phyloP scores from a whole-genome alignment of 2,888 invertebrate genomes.

The Mythimna loreyi region DNA sequence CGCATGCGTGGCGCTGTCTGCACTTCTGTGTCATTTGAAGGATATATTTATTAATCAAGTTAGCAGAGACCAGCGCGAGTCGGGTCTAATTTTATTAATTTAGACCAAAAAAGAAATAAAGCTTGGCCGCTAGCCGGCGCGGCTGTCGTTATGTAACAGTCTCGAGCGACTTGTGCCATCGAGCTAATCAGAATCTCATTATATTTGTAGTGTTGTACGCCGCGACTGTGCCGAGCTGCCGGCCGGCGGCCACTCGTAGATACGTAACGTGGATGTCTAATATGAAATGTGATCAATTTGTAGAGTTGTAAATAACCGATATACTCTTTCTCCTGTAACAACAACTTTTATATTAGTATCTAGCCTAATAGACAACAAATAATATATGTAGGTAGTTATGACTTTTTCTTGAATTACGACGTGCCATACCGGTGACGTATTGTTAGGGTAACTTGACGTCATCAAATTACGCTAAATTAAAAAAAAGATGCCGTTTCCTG shows the following conservation, averaged over 20 bases:
- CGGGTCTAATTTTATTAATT: conserved; percentile 11
- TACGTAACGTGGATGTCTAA: conserved; percentile 27
- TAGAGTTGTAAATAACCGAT: conserved; percentile 44
- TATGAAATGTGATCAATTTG: conserved; percentile 37
- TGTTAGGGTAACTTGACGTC: background rate
- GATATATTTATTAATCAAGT: conserved; percentile 24
- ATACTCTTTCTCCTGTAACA: conserved; percentile 46
- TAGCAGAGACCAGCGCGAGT: conserved; percentile 6
- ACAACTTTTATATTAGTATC: conserved; percentile 14
- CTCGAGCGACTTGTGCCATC: background rate
- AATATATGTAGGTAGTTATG: background rate
- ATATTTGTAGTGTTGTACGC: conserved; percentile 11
- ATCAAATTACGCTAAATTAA: background rate
- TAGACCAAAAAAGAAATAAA: conserved; percentile 16
- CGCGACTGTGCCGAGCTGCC: background rate
- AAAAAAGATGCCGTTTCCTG: background rate
- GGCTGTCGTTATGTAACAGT: background rate
- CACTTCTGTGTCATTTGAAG: conserved; percentile 33
- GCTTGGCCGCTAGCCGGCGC: background rate
- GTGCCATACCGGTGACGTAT: conserved; percentile 46
- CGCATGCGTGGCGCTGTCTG: background rate
- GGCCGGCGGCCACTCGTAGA: conserved; percentile 1
- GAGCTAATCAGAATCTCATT: conserved; percentile 30
- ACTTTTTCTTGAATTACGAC: conserved; percentile 1
- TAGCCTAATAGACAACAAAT: conserved; percentile 3